Conservation (phyloP, 2,113 vertebrate species). For the Pelecanus crispus region DNA sequence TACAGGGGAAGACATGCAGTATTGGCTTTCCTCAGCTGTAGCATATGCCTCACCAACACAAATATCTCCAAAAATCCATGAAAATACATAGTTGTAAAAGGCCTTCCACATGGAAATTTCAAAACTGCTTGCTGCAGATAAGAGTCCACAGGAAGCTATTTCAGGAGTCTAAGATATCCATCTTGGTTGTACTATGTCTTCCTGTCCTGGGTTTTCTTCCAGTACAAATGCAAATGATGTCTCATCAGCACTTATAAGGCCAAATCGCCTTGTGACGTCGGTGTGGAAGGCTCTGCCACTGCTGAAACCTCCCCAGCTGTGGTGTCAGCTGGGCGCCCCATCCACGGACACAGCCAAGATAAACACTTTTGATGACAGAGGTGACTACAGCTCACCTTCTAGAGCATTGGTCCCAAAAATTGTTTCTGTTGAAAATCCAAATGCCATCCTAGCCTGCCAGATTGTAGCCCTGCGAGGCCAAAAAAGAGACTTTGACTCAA, state of each 20-base stretch:
- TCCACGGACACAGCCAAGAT: rapidly evolving
- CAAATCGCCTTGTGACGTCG: background rate
- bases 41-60: background rate
- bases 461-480: background rate
- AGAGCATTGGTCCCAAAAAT: background rate
- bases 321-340: background rate
- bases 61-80: background rate
- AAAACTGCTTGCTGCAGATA: background rate
- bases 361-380: background rate
- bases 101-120: background rate
- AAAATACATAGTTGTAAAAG: background rate
- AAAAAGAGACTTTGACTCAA: background rate
- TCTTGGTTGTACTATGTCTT: background rate
- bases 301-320: background rate
- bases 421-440: background rate
- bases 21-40: background rate
- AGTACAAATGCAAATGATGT: background rate
- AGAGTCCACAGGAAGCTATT: background rate
- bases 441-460: background rate
- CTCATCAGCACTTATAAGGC: background rate
- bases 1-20: background rate
- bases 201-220: background rate
- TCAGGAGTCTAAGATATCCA: background rate
- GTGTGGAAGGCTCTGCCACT: background rate
- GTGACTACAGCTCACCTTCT: background rate